These are phyloP conservation scores for Pseudorasbora parva DNA, from an alignment of 2,113 vertebrate species.

Conservation along the genomic window DNA sequence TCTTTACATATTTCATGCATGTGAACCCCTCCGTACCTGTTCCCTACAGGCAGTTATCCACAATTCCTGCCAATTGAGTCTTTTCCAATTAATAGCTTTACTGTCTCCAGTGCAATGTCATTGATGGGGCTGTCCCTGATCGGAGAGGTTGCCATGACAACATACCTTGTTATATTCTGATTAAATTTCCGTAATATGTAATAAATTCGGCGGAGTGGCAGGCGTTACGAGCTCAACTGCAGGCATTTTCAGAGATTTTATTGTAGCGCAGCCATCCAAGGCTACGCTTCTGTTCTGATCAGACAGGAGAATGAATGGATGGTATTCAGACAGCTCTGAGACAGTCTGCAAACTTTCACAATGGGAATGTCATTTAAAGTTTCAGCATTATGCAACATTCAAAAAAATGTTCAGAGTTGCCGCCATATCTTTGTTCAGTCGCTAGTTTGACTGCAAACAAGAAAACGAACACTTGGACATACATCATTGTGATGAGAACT, in stretches of 20 bases:
- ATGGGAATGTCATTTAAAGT: slow-evolving; percentile 40
- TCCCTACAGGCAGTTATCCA: slow-evolving; percentile 6
- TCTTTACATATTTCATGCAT: neutral
- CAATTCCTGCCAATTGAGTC: slow-evolving; percentile 5
- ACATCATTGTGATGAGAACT: too few species aligned
- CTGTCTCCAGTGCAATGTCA: slow-evolving; percentile 3
- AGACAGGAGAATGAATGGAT: neutral
- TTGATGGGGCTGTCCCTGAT: slow-evolving; percentile 1
- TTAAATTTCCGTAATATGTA: slow-evolving; percentile 28
- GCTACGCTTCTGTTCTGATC: slow-evolving; percentile 3
- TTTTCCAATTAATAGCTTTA: slow-evolving; percentile 35
- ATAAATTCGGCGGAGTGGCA: slow-evolving; percentile 1
- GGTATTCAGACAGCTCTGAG: neutral
- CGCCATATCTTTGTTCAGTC: slow-evolving; percentile 12
- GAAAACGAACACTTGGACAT: too few species aligned
- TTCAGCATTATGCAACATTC: slow-evolving; percentile 29
- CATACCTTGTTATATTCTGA: slow-evolving; percentile 17
- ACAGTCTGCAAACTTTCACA: slow-evolving; percentile 30
- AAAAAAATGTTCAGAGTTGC: slow-evolving; percentile 17
- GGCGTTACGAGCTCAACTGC: neutral
- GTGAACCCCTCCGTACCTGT: neutral
- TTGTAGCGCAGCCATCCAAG: slow-evolving; percentile 2
- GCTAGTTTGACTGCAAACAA: slow-evolving; percentile 10
- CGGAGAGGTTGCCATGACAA: slow-evolving; percentile 41
- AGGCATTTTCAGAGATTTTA: neutral